Evolutionary conservation across 1,140 invertebrate genomes (phyloP).

Genomic region (Colletes latitarsis): DNA sequence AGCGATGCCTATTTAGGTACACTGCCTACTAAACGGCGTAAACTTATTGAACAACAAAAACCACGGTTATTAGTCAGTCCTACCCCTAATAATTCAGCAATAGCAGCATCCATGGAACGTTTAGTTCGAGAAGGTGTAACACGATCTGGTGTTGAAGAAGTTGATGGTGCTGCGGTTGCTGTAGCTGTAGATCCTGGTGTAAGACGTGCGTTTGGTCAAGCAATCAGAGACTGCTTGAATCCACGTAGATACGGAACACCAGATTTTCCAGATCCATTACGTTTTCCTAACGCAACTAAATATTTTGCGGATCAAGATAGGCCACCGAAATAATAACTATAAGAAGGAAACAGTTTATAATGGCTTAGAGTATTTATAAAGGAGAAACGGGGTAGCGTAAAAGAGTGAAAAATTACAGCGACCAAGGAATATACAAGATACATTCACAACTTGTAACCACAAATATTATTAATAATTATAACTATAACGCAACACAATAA

Average conservation of each 20-base stretch:
- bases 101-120: slow-evolving; percentile 76
- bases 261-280: slow-evolving; percentile 75
- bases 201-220: slow-evolving; percentile 77
- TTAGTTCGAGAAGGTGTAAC: slow-evolving; percentile 75
- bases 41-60: slow-evolving; percentile 83
- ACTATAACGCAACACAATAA: neutral
- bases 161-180: slow-evolving; percentile 75
- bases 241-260: slow-evolving; percentile 69
- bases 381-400: slow-evolving; percentile 31
- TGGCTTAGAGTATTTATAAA: slow-evolving; percentile 46
- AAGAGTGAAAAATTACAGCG: slow-evolving; percentile 10
- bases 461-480: slow-evolving; percentile 19
- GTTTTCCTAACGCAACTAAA: slow-evolving; percentile 79
- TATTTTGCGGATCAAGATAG: slow-evolving; percentile 74
- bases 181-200: slow-evolving; percentile 75
- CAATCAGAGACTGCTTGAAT: slow-evolving; percentile 76
- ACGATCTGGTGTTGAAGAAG: slow-evolving; percentile 74
- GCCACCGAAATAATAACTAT: slow-evolving; percentile 67
- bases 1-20: slow-evolving; percentile 92
- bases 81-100: slow-evolving; percentile 70
- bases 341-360: slow-evolving; percentile 17
- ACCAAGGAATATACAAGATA: slow-evolving; percentile 45
- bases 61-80: slow-evolving; percentile 74
- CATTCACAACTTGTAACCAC: slow-evolving; percentile 25
- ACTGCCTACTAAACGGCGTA: slow-evolving; percentile 90